Base-by-base conservation (phyloP, 2,797 vertebrate species). In the Monodelphis domestica region DNA sequence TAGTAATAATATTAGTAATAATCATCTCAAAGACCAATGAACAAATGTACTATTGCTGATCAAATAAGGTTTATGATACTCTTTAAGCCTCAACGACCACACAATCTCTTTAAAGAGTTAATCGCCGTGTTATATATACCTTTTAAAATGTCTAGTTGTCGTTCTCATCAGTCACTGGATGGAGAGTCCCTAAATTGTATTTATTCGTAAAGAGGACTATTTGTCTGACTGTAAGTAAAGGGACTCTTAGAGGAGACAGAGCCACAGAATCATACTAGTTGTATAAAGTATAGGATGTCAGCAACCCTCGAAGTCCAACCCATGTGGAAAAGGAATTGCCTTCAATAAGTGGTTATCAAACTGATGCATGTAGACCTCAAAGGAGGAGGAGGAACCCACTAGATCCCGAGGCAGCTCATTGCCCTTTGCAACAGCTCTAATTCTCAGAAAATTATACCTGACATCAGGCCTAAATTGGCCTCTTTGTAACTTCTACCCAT, bases 1-100 rank as follows among this genome's bases (percentile, higher is more conserved):
- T 6, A 26, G 50, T 7, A 38, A 10, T 21, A 70, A 38, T 70
- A 70, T 70, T 7, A 9, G 21, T 70, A 0, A 45, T 53, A 5
- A 38, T 12, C 38, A 15, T n/a, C 45, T 3, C 7, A n/a, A 52
- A 54, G n/a, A 26, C 87, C 50, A 45, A 2, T 3, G 24, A 14
- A 12, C 4, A 24, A n/a, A 10, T 0, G 0, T 11, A 26, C n/a
- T 0, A 5, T 1, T 55, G 26, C 15, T 89, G 12, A 7, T 0
- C 24, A 33, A 0, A 45, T 88, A 91, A 88, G 10, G 50, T 2
- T 7, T 12, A 50, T 4, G 5, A 45, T 2, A 21, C 4, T 45
- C 21, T 29, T 33, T 17, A 88, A 29, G 10, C 33, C 29, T 89
- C 33, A 55, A 29, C 38, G 30, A 52, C n/a, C 21, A 30, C 24